These are phyloP conservation scores for Onychomys torridus DNA, from an alignment of 2,797 vertebrate genomes.

Conservation along the genomic window DNA sequence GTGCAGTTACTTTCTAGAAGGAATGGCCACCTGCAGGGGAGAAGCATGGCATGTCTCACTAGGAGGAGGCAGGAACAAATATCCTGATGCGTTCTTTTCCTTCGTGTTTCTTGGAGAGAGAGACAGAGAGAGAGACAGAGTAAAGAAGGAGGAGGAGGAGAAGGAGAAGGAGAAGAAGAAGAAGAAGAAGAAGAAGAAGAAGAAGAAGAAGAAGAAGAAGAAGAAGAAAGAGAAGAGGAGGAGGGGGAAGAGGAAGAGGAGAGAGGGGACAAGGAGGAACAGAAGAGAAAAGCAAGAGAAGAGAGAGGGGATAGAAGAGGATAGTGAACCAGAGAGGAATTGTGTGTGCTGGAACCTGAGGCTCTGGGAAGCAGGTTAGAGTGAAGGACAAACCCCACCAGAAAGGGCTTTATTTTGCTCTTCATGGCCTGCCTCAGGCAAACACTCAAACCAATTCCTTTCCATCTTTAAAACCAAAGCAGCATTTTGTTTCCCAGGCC, in stretches of 20 bases:
- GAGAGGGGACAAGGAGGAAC: not conserved
- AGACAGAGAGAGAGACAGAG: no score
- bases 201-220: not conserved
- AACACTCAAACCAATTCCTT: conserved; percentile 6
- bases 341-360: not conserved
- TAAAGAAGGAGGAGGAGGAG: no score
- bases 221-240: no score
- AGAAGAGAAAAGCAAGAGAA: no score
- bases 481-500: not conserved
- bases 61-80: not conserved
- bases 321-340: not conserved
- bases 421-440: not conserved
- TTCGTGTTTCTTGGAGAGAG: not conserved
- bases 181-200: no score
- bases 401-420: not conserved
- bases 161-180: no score
- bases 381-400: not conserved
- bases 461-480: conserved; percentile 43
- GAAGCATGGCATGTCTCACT: not conserved
- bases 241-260: not conserved
- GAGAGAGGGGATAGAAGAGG: no score
- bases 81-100: not conserved
- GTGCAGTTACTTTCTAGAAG: not conserved
- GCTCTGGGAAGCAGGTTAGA: not conserved
- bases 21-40: not conserved